phyloP scores from a whole-genome alignment of 1,140 invertebrate species.

The Atopsyche davidsoni region DNA sequence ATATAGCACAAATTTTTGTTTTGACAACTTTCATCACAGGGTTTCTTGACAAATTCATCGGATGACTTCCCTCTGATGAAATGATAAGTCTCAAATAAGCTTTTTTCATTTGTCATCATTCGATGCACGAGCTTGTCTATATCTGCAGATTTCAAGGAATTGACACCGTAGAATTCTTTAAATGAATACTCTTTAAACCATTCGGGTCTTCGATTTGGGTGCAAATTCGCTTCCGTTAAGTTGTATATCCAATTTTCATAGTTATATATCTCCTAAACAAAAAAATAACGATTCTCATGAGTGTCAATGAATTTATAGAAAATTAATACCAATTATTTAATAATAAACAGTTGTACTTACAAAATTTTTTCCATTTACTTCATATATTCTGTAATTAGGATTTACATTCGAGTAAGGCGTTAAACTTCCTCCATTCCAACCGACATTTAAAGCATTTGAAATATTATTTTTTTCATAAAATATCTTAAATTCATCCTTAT shows the following conservation, averaged over 20 bases:
- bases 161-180: conserved; percentile 54
- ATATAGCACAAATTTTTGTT: conserved; percentile 52
- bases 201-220: conserved; percentile 45
- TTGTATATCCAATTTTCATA: conserved; percentile 71
- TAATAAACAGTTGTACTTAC: conserved; percentile 46
- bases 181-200: conserved; percentile 68
- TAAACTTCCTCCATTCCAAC: conserved; percentile 72
- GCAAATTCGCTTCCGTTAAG: conserved; percentile 67
- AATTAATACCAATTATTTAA: conserved; percentile 9
- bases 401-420: conserved; percentile 64
- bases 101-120: conserved; percentile 43
- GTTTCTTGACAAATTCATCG: conserved; percentile 43
- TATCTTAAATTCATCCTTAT: conserved; percentile 67
- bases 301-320: too few relatives aligned
- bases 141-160: conserved; percentile 42
- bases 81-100: conserved; percentile 41
- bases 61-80: conserved; percentile 53
- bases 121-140: conserved; percentile 46
- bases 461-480: conserved; percentile 52
- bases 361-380: conserved; percentile 54
- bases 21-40: conserved; percentile 53
- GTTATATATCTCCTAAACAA: conserved; percentile 56
- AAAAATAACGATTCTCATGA: too few relatives aligned
- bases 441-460: conserved; percentile 54
- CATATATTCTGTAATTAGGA: conserved; percentile 75